Conservation (phyloP, 2,797 vertebrate genomes). For the Natrix natrix region DNA sequence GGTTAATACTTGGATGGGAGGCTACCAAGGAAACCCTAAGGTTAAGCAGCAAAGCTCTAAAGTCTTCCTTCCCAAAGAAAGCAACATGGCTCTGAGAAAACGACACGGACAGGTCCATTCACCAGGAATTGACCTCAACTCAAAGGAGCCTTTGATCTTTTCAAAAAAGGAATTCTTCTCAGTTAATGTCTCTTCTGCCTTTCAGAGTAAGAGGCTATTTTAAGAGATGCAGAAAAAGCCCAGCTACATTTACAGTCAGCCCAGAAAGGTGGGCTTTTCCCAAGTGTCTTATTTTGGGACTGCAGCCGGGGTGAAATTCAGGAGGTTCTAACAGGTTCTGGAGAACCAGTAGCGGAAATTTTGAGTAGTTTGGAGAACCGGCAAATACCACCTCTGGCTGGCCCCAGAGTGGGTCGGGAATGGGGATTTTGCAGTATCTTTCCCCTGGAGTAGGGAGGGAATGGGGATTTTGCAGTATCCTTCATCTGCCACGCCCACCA, state of each 20-base stretch:
- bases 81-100: neutral
- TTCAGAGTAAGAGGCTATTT: neutral
- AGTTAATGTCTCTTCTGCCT: neutral
- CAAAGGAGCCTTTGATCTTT: neutral
- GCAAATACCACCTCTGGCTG: too few species aligned
- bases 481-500: too few species aligned
- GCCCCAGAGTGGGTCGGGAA: too few species aligned
- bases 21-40: neutral
- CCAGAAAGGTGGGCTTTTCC: neutral
- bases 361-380: too few species aligned
- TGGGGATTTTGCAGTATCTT: too few species aligned
- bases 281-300: too few species aligned
- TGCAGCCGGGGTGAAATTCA: too few species aligned
- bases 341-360: too few species aligned
- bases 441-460: too few species aligned
- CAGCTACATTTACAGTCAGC: neutral
- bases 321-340: too few species aligned
- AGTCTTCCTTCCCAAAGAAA: neutral
- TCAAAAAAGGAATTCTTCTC: neutral
- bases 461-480: too few species aligned
- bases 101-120: neutral
- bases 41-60: neutral
- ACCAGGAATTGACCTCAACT: neutral
- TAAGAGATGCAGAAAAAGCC: neutral
- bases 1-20: neutral